Percentiles rank a stretch among this genome's conserved stretches.
Conservation (phyloP, 2,888 invertebrate species). For the Patella depressa region DNA sequence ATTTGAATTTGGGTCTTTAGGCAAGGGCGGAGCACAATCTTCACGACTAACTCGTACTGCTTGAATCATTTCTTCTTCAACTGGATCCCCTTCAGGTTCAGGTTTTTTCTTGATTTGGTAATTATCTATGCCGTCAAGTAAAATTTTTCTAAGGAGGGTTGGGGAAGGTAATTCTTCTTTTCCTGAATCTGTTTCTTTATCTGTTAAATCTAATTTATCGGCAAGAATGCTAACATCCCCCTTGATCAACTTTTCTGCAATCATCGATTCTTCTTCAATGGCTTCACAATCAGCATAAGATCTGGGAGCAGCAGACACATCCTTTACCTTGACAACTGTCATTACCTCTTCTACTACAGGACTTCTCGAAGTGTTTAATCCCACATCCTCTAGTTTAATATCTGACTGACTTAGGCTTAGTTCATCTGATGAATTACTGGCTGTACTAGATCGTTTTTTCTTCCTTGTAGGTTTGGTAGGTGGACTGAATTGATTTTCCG, state of each 20-base stretch:
- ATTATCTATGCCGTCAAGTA: conserved; percentile 8
- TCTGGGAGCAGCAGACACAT: conserved; percentile 11
- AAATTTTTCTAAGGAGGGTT: not conserved
- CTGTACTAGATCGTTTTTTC: conserved; percentile 43
- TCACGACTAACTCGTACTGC: conserved; percentile 41
- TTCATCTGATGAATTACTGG: conserved; percentile 15
- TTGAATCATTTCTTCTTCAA: conserved; percentile 50
- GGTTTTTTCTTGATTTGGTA: not conserved
- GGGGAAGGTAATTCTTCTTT: conserved; percentile 20
- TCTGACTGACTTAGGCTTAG: not conserved
- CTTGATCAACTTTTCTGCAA: conserved; percentile 29
- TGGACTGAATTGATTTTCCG: conserved; percentile 11
- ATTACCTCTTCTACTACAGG: conserved; percentile 19
- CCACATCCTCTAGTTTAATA: not conserved
- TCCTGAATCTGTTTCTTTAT: conserved; percentile 10
- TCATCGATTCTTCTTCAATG: conserved; percentile 36
- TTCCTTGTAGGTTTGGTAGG: conserved; percentile 57
- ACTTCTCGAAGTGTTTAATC: not conserved
- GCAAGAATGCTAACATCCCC: conserved; percentile 29
- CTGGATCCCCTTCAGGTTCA: conserved; percentile 30
- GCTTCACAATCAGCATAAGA: conserved; percentile 25
- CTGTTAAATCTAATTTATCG: conserved; percentile 35
- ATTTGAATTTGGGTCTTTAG: not conserved
- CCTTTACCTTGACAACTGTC: not conserved
- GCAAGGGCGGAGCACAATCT: conserved; percentile 15